phyloP scores from a whole-genome alignment of 92 coral and sea anemone species.

The Actinernus sp. region DNA sequence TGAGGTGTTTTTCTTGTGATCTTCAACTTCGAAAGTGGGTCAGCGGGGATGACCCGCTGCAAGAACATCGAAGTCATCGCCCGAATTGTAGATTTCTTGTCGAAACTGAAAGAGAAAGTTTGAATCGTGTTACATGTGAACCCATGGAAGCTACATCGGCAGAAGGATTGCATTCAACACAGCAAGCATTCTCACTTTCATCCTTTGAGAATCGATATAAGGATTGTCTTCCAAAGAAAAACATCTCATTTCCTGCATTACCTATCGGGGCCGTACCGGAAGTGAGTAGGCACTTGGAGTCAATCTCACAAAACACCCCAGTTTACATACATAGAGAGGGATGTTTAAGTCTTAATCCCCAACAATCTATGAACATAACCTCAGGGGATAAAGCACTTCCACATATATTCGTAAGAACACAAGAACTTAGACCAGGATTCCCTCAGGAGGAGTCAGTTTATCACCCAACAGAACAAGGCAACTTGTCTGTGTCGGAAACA shows the following conservation, averaged over 20 bases:
- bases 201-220: neutral
- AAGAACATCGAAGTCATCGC: conserved; percentile 58
- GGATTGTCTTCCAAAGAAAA: neutral
- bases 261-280: conserved; percentile 2
- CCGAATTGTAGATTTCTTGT: conserved; percentile 59
- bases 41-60: conserved; percentile 78
- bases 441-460: too few relatives aligned
- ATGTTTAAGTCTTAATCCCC: too few relatives aligned
- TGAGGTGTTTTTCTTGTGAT: conserved; percentile 83
- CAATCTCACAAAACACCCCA: too few relatives aligned
- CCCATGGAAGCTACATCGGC: conserved; percentile 37
- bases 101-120: conserved; percentile 46
- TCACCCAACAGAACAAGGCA: too few relatives aligned
- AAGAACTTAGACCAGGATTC: too few relatives aligned
- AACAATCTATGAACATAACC: too few relatives aligned
- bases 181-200: neutral
- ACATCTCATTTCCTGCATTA: neutral
- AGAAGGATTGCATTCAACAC: neutral
- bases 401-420: too few relatives aligned
- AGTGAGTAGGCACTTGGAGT: neutral
- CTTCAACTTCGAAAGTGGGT: conserved; percentile 75
- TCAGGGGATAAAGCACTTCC: too few relatives aligned
- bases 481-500: too few relatives aligned
- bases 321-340: too few relatives aligned
- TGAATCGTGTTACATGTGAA: conserved; percentile 27